Conservation (phyloP, 53 echinoderm and acorn worm species). For the Glandiceps talaboti region DNA sequence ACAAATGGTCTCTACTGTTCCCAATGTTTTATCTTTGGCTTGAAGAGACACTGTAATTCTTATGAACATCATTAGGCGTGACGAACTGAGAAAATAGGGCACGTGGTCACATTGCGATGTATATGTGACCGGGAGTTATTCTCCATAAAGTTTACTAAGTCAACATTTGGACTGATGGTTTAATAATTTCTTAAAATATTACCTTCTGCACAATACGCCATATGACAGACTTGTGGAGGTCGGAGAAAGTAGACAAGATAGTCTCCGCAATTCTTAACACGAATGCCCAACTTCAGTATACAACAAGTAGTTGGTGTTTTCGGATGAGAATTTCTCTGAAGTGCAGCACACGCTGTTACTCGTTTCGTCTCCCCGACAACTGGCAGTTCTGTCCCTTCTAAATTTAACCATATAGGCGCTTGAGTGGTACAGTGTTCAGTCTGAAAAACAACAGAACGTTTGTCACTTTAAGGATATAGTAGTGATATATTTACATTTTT, state of each 20-base stretch:
- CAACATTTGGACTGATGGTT: too few relatives aligned
- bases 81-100: too few relatives aligned
- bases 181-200: too few relatives aligned
- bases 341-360: conserved; percentile 55
- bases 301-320: conserved; percentile 36
- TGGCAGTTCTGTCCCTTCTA: conserved; percentile 57
- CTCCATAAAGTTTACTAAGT: too few relatives aligned
- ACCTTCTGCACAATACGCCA: conserved; percentile 94
- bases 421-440: conserved; percentile 79
- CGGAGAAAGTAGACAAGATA: conserved; percentile 82
- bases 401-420: conserved; percentile 89
- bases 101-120: too few relatives aligned
- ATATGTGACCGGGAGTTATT: too few relatives aligned
- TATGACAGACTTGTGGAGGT: conserved; percentile 75
- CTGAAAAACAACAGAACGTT: conserved; percentile 25
- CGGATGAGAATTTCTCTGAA: conserved; percentile 32
- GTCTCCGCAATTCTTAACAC: conserved; percentile 87
- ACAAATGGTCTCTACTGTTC: too few relatives aligned
- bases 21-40: too few relatives aligned
- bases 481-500: too few relatives aligned
- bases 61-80: too few relatives aligned
- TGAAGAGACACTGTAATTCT: too few relatives aligned
- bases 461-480: too few relatives aligned
- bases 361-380: conserved; percentile 55
- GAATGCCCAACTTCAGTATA: conserved; percentile 67